phyloP scores from a whole-genome alignment of 2,888 invertebrate species.

The Aphodius granarius region DNA sequence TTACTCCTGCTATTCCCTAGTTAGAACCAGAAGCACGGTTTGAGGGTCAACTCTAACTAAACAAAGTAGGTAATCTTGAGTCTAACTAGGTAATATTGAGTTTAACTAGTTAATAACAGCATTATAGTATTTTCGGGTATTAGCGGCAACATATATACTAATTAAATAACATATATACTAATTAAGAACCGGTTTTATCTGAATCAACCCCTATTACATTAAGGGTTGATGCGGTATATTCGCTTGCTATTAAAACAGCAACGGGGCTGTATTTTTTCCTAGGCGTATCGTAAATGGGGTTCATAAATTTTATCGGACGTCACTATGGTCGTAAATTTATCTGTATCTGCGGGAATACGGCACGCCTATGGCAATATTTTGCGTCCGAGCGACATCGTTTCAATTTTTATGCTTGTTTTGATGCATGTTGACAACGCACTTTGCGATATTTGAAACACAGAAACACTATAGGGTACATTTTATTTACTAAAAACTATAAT shows the following conservation, averaged over 20 bases:
- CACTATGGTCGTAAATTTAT: not conserved
- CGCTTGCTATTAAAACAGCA: not conserved
- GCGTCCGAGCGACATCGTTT: not conserved
- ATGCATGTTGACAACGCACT: too few relatives aligned
- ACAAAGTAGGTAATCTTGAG: too few relatives aligned
- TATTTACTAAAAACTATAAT: too few relatives aligned
- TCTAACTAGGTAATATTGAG: too few relatives aligned
- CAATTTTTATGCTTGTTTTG: not conserved
- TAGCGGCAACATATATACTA: too few relatives aligned
- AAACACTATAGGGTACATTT: too few relatives aligned
- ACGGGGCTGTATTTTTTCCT: not conserved
- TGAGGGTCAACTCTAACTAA: too few relatives aligned
- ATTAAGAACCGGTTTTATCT: too few relatives aligned
- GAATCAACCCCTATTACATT: not conserved
- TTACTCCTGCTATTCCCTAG: not conserved
- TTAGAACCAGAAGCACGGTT: too few relatives aligned
- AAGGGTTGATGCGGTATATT: not conserved
- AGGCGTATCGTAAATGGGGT: not conserved
- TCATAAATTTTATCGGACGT: not conserved
- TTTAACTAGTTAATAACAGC: too few relatives aligned
- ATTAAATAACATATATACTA: too few relatives aligned
- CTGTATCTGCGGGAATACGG: not conserved
- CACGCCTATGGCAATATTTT: not conserved
- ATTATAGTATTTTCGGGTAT: too few relatives aligned
- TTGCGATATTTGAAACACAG: not conserved